Evolutionary conservation across 35 echinoderm and acorn worm genomes (phyloP).

Genomic region (Ptychodera flava): DNA sequence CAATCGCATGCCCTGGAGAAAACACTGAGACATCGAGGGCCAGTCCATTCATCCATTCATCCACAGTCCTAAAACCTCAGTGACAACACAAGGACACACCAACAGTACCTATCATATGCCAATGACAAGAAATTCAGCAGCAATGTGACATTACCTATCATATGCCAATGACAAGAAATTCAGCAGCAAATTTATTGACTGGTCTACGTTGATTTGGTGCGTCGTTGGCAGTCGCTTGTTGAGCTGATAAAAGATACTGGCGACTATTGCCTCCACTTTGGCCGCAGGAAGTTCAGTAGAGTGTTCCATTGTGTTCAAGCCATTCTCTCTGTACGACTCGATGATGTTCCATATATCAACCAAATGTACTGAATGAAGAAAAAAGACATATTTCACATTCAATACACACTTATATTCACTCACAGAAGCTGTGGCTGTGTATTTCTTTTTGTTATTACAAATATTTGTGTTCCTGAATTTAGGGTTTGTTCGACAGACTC

Average conservation of each 20-base stretch:
- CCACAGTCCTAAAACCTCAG: too few species aligned
- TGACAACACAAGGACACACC: too few species aligned
- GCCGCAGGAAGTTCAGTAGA: slow-evolving; percentile 58
- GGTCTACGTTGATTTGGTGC: slow-evolving; percentile 97
- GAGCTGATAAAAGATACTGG: slow-evolving; percentile 97
- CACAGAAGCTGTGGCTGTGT: too few species aligned
- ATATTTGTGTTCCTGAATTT: too few species aligned
- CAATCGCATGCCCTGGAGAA: too few species aligned
- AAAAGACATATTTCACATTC: slow-evolving; percentile 3
- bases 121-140: too few species aligned
- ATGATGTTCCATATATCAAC: slow-evolving; percentile 99
- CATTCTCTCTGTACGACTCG: slow-evolving; percentile 92
- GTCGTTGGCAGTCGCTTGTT: slow-evolving; percentile 88
- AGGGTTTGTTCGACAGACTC: too few species aligned
- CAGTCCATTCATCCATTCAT: too few species aligned
- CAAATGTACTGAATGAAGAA: slow-evolving; percentile 64
- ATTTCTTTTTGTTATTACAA: too few species aligned
- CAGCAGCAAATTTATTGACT: slow-evolving; percentile 53
- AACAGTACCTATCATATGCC: too few species aligned
- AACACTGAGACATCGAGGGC: too few species aligned
- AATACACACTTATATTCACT: too few species aligned
- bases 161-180: slow-evolving; percentile 87
- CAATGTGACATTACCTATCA: slow-evolving; percentile 91
- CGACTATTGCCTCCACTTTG: slow-evolving; percentile 65
- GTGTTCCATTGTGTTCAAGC: slow-evolving; percentile 78